phyloP scores from a whole-genome alignment of 1,140 invertebrate genomes.

The Lerema accius region DNA sequence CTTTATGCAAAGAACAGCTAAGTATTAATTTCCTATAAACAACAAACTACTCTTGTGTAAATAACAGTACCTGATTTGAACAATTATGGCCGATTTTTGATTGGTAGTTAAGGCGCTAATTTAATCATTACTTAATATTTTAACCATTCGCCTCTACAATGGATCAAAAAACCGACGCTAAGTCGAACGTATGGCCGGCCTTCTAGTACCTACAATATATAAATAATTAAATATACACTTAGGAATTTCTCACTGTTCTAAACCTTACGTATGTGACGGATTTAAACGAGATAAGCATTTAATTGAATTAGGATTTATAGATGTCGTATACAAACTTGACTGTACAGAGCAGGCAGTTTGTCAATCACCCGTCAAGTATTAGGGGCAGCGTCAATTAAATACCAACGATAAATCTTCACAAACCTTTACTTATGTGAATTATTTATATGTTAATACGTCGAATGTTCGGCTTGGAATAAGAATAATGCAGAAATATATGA shows the following conservation, averaged over 20 bases:
- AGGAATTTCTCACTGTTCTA: not conserved
- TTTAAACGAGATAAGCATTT: slow-evolving; percentile 24
- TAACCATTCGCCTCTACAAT: no score
- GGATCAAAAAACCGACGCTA: no score
- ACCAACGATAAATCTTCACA: slow-evolving; percentile 27
- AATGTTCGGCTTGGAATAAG: not conserved
- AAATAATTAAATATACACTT: not conserved
- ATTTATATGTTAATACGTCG: not conserved
- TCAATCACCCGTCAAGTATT: slow-evolving; percentile 29
- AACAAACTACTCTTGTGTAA: no score
- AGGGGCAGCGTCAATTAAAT: slow-evolving; percentile 29
- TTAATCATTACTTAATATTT: no score
- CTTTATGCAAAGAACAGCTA: no score
- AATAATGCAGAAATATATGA: no score
- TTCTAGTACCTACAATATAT: no score
- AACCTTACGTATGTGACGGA: not conserved
- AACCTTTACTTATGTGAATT: slow-evolving; percentile 18
- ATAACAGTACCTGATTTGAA: no score
- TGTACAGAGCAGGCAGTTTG: slow-evolving; percentile 18
- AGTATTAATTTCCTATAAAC: no score
- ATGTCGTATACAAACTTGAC: slow-evolving; percentile 1
- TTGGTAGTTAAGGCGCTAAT: no score
- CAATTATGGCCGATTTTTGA: no score
- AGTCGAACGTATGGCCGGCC: no score
- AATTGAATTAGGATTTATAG: slow-evolving; percentile 28